phyloP scores from a whole-genome alignment of 2,888 invertebrate species.

The Clistopyga incitator region DNA sequence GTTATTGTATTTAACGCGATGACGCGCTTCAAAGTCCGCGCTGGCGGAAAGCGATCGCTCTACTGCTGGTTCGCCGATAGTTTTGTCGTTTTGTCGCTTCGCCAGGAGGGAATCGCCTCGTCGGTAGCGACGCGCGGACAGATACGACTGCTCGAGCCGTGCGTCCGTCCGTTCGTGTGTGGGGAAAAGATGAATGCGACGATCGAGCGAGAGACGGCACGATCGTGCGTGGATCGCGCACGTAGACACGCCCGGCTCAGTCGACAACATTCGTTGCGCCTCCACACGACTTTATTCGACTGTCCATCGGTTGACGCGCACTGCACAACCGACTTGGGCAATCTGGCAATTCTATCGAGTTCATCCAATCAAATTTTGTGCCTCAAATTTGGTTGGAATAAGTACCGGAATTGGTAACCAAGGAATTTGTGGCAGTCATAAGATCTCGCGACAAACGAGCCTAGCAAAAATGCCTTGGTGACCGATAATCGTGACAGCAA shows the following conservation, averaged over 20 bases:
- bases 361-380: background rate
- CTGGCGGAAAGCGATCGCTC: constrained; percentile 74
- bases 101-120: constrained; percentile 51
- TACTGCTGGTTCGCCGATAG: constrained; percentile 74
- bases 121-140: constrained; percentile 47
- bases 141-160: constrained; percentile 54
- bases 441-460: too few species aligned
- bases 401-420: background rate
- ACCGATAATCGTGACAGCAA: too few species aligned
- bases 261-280: constrained; percentile 25
- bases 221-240: constrained; percentile 46
- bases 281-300: background rate
- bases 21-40: constrained; percentile 67
- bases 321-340: background rate
- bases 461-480: too few species aligned
- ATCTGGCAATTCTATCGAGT: background rate
- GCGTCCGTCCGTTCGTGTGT: constrained; percentile 44
- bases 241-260: constrained; percentile 37
- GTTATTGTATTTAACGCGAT: constrained; percentile 8
- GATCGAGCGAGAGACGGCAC: background rate
- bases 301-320: background rate
- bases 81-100: constrained; percentile 66
- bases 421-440: too few species aligned
- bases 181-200: constrained; percentile 56
- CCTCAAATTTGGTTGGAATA: background rate